Conservation (phyloP, 53 echinoderm and acorn worm species). For the Arbacia lixula region DNA sequence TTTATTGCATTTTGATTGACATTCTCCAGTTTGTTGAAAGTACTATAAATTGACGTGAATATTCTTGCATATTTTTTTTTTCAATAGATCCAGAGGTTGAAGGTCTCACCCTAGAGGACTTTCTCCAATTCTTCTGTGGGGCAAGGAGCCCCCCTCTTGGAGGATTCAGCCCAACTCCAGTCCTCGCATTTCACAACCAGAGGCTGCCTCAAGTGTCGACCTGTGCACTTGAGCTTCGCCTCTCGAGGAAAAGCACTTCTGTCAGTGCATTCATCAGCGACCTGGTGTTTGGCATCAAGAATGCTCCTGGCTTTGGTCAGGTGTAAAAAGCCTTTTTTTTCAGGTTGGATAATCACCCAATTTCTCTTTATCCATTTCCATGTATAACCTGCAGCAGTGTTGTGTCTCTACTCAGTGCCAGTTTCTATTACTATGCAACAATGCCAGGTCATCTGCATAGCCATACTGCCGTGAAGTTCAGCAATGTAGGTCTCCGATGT, state of each 20-base stretch:
- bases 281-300: neutral
- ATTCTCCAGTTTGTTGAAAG: too few relatives aligned
- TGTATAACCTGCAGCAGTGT: neutral
- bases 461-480: too few relatives aligned
- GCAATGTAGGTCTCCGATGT: too few relatives aligned
- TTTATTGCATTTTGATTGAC: too few relatives aligned
- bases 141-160: neutral
- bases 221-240: neutral
- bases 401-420: too few relatives aligned
- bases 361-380: neutral
- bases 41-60: too few relatives aligned
- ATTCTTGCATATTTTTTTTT: neutral
- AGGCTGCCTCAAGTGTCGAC: neutral
- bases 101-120: slow-evolving; percentile 1
- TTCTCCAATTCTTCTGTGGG: slow-evolving; percentile 21
- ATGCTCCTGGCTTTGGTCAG: neutral
- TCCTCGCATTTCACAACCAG: neutral
- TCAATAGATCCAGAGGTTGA: slow-evolving; percentile 21
- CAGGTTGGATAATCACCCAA: neutral
- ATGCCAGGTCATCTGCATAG: too few relatives aligned
- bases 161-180: neutral
- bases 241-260: neutral
- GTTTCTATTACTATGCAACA: too few relatives aligned
- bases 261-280: neutral
- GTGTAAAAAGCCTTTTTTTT: neutral